phyloP scores from a whole-genome alignment of 2,797 vertebrate species.

The Hyperoplus immaculatus region DNA sequence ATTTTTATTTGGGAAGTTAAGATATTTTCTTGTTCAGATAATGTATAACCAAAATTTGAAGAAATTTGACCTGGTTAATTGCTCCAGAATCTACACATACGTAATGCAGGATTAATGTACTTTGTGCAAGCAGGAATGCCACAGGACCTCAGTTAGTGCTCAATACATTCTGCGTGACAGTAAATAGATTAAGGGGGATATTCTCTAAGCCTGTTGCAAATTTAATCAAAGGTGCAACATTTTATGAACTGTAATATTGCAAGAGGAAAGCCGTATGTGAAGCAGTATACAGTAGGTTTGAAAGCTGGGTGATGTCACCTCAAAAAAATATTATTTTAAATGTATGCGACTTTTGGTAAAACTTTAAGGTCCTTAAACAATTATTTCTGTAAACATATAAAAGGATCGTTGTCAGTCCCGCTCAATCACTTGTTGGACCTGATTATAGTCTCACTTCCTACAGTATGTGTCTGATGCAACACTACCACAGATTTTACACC shows the following conservation, averaged over 20 bases:
- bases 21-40: not conserved
- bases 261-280: not conserved
- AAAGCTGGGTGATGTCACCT: not conserved
- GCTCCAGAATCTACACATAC: not conserved
- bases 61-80: not conserved
- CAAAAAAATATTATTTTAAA: not conserved
- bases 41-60: not conserved
- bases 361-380: not conserved
- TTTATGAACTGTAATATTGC: not conserved
- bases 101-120: not conserved
- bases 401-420: not conserved
- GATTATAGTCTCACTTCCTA: not conserved
- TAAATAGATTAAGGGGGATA: not conserved
- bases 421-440: not conserved
- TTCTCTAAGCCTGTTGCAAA: not conserved
- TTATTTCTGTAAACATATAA: not conserved
- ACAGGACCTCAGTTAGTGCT: not conserved
- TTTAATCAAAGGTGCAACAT: not conserved
- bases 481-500: not conserved
- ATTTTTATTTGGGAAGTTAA: not conserved
- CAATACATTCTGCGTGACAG: not conserved
- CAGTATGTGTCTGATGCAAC: not conserved
- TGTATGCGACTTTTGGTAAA: not conserved
- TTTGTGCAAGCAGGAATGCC: not conserved
- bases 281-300: not conserved